Percentiles rank a stretch among this genome's conserved stretches.
Conservation (phyloP, 2,797 vertebrate genomes). For the Enoplosus armatus region DNA sequence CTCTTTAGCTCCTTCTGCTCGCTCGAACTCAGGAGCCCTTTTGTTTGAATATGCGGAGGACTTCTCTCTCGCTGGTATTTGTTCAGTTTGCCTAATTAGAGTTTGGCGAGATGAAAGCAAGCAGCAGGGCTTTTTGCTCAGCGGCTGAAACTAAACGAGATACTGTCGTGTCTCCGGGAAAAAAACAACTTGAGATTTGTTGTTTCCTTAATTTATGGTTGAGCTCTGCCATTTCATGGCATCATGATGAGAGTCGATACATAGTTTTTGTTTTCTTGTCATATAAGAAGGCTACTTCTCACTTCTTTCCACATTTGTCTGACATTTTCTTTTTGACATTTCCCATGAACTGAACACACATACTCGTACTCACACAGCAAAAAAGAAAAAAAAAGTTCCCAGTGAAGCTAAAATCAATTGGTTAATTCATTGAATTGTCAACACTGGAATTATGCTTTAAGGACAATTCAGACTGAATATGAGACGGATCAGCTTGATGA, state of each 20-base stretch:
- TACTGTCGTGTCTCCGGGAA: slow-evolving; percentile 49
- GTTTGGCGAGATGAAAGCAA: slow-evolving; percentile 74
- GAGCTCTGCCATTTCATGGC: slow-evolving; percentile 18
- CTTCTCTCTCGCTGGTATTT: slow-evolving; percentile 68
- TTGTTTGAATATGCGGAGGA: slow-evolving; percentile 78
- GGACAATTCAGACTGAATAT: neutral
- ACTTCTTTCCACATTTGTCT: neutral
- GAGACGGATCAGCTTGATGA: neutral
- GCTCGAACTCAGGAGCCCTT: slow-evolving; percentile 66
- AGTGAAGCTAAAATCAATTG: neutral
- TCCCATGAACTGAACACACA: neutral
- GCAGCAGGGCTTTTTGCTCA: slow-evolving; percentile 64
- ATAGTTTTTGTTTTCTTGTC: neutral
- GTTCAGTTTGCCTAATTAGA: slow-evolving; percentile 76
- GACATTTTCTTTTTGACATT: neutral
- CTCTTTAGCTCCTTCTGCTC: slow-evolving; percentile 54
- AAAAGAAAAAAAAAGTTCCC: neutral
- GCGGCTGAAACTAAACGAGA: slow-evolving; percentile 55
- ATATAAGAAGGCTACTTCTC: neutral
- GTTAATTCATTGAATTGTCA: neutral
- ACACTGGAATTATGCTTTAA: neutral
- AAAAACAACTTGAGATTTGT: slow-evolving; percentile 33
- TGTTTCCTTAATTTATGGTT: slow-evolving; percentile 39
- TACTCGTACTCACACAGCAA: too few relatives aligned
- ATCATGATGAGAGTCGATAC: neutral